Evolutionary conservation across 2,113 vertebrate genomes (phyloP), one percentile per base, ranked within the genome.

Genomic region (Tamias sibiricus): DNA sequence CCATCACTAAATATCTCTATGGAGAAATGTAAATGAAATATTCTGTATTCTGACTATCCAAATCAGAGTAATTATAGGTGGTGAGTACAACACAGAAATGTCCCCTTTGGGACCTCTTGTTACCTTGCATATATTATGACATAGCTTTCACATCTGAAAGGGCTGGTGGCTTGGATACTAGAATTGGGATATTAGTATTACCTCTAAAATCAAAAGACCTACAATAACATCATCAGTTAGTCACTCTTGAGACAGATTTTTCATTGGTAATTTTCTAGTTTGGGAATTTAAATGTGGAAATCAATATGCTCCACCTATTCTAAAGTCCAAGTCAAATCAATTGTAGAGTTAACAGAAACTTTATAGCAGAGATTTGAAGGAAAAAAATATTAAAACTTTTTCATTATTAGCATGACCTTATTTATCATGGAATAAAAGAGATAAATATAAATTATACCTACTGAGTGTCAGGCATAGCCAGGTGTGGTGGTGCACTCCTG

Each of bases 11-110:
- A 47, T 68, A n/a, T 74, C 86, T 81, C 11, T 57, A 52, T 40
- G n/a, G 37, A 62, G 37, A 80, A 54, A 82, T 71, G 40, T 91
- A 91, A 94, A 88, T 71, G 69, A 92, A 57, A 89, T 94, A 62
- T 79, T 83, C 44, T 79, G 13, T 94, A 62, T 79, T 83, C 44
- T 79, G 13, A 77, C 24, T 35, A 37, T 88, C n/a, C 62, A 94
- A 75, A 79, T 54, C 42, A 40, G 52, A 35, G 13, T 76, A 75
- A 47, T 42, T 72, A 26, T 69, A 72, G 30, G 16, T 47, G 1
- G 19, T 13, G 6, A 57, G 24, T 42, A 84, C 3, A 77, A 84
- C 3, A 77, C 20, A 40, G 30, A 68, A 87, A 76, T 30, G 8
- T 84, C 22, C 24, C 2, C 32, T 49, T 77, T 83, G 22, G 16